Percentiles rank a stretch among this genome's conserved stretches.
Conservation (phyloP, 2,888 invertebrate species). For the Epiblema foenella region DNA sequence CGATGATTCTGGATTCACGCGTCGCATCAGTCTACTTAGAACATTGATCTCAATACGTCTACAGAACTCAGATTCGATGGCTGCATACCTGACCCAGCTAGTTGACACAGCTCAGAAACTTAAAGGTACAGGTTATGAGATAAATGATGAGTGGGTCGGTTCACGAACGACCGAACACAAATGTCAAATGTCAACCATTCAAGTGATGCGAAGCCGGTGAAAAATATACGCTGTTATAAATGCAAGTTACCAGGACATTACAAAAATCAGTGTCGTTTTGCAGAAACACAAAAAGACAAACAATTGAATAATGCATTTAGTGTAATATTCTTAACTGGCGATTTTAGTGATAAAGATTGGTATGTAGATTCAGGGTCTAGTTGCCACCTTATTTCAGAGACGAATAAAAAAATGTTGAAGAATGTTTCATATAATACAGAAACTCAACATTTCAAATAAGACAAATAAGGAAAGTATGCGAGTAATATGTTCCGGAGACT, state of each 20-base stretch:
- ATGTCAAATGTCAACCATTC: too few species aligned
- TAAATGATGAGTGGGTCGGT: too few species aligned
- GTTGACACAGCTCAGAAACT: conserved; percentile 47
- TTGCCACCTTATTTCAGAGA: conserved; percentile 43
- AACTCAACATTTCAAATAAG: conserved; percentile 45
- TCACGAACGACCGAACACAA: too few species aligned
- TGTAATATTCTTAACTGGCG: conserved; percentile 47
- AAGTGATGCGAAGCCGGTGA: too few species aligned
- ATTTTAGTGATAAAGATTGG: too few species aligned
- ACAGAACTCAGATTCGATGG: conserved; percentile 44
- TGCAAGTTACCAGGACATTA: too few species aligned
- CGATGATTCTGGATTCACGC: too few species aligned
- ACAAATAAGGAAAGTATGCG: too few species aligned
- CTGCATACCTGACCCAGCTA: conserved; percentile 43
- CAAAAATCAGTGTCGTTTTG: too few species aligned
- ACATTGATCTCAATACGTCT: conserved; percentile 40
- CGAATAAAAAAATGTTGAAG: conserved; percentile 42
- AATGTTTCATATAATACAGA: conserved; percentile 3
- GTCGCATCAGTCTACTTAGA: background rate
- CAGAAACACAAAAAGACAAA: conserved; percentile 18
- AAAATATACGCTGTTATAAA: too few species aligned
- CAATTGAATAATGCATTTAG: conserved; percentile 45
- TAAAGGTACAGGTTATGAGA: too few species aligned
- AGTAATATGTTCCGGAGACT: too few species aligned
- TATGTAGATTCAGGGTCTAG: conserved; percentile 49